Base-by-base conservation (phyloP, 1,140 invertebrate species). In the Achroia grisella region DNA sequence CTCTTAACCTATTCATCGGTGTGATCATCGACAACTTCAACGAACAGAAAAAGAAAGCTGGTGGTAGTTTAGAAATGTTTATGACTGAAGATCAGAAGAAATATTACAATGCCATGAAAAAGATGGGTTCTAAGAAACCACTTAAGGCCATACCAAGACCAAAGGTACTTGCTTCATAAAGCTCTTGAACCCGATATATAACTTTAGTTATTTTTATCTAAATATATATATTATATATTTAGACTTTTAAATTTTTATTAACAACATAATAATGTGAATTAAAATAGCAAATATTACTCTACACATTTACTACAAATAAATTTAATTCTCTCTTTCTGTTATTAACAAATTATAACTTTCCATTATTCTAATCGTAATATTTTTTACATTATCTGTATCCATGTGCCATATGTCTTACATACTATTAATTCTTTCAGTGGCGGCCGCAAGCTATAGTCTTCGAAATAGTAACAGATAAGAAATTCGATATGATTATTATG, bases 21-120 rank as follows among this genome's bases (percentile, higher is more conserved):
- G 97, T 98, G 69, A 98, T 98, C 88, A 98, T 98, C 82, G 96
- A 98, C 82, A 98, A 98, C 87, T 98, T 98, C 87, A 99, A 99
- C 87, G 96, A 98, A 87, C 97, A 99, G 87, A 99, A 99, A 90
- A 99, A 99, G 88, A 98, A 98, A 82, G 95, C 95, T 69, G 98
- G 98, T 72, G 97, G 97, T 59, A 98, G 97, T 55, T 89, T 99
- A 36, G 97, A 99, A 86, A 97, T 99, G 96, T 99, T 99, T 89
- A 99, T 99, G 97, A 99, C 97, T 57, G 97, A 99, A 86, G 97
- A 99, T 88, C 98, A 99, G 87, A 99, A 99, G 90, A 99, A 99
- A 88, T 99, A 99, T 87, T 99, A 99, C 89, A 98, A 98, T 86
- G 97, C 97, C 43, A 99, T 99, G 98, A 99, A 99, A 87, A 98